Evolutionary conservation across 1,140 invertebrate genomes (phyloP).

Genomic region (Drosophila yakuba): DNA sequence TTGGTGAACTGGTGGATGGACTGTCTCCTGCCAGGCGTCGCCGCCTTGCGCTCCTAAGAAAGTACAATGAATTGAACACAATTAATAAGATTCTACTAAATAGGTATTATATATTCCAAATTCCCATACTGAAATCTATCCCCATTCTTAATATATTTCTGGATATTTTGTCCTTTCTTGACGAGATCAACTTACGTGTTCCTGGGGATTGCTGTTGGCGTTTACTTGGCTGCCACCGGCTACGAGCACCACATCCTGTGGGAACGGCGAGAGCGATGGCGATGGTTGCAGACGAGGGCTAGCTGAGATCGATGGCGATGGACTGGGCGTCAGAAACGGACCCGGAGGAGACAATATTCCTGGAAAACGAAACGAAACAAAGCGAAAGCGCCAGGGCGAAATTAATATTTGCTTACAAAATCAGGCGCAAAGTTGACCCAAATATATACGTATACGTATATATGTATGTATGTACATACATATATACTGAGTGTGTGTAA

Average conservation of each 20-base stretch:
- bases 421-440: conserved; percentile 36
- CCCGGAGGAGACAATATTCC: conserved; percentile 85
- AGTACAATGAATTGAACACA: background rate
- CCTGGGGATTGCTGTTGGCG: conserved; percentile 82
- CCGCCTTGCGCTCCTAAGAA: conserved; percentile 83
- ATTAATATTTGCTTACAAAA: conserved; percentile 35
- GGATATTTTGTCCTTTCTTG: background rate
- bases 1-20: conserved; percentile 84
- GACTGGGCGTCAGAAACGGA: conserved; percentile 85
- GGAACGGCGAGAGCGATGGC: conserved; percentile 84
- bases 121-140: too few species aligned
- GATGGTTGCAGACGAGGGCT: conserved; percentile 85
- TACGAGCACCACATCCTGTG: conserved; percentile 84
- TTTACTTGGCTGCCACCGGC: conserved; percentile 81
- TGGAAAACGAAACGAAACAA: conserved; percentile 47
- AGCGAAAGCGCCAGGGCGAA: conserved; percentile 14
- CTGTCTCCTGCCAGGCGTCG: conserved; percentile 84
- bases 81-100: background rate
- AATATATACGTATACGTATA: conserved; percentile 24
- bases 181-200: conserved; percentile 74
- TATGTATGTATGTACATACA: background rate
- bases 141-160: too few species aligned
- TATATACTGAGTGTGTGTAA: background rate
- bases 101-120: background rate
- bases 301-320: conserved; percentile 85